These are phyloP conservation scores for Drosophila obscura DNA, from an alignment of 1,140 invertebrate genomes.

Conservation along the genomic window DNA sequence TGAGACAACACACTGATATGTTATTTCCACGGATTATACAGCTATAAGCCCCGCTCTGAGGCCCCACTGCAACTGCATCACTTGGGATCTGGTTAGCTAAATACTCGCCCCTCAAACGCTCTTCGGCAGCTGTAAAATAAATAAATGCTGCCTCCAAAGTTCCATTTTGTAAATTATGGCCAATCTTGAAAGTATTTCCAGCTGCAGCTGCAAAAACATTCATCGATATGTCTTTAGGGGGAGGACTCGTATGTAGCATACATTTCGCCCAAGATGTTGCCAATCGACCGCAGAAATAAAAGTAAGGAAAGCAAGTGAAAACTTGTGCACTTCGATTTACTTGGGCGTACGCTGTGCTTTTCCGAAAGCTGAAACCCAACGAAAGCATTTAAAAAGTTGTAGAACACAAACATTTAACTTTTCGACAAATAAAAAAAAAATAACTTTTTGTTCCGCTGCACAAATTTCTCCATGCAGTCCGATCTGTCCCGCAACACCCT, in stretches of 20 bases:
- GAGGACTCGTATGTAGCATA: neutral
- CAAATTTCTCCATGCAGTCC: no score
- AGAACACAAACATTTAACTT: constrained; percentile 33
- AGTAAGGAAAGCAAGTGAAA: constrained; percentile 15
- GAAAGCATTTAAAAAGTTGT: constrained; percentile 46
- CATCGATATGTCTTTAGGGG: no score
- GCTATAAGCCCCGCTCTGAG: neutral
- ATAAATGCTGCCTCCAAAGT: no score
- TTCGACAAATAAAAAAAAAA: constrained; percentile 11
- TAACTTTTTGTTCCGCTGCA: constrained; percentile 8
- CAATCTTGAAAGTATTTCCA: no score
- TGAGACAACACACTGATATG: constrained; percentile 45
- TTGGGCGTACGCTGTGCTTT: neutral
- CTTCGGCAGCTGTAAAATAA: no score
- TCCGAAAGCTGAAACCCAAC: neutral
- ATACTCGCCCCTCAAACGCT: no score
- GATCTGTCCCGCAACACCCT: no score
- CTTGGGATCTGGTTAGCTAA: no score
- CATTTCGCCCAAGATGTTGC: constrained; percentile 23
- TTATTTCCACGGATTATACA: constrained; percentile 35
- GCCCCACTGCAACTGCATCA: no score
- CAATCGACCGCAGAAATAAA: constrained; percentile 27
- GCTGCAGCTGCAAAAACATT: no score
- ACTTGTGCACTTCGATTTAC: constrained; percentile 29
- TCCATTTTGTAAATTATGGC: no score